Conservation (phyloP, 2,797 vertebrate species). For the Margarornis squamiger region DNA sequence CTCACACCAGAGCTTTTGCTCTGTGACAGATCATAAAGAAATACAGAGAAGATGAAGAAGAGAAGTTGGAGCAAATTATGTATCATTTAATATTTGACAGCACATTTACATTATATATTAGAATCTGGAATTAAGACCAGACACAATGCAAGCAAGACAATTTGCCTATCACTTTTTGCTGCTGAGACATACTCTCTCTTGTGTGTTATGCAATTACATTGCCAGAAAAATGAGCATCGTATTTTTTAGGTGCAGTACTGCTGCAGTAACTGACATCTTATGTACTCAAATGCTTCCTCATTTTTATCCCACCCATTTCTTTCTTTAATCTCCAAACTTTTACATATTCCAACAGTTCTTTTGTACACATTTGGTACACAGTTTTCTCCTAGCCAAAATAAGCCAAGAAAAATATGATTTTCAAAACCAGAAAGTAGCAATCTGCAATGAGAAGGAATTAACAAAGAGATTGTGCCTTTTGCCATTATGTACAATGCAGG, state of each 20-base stretch:
- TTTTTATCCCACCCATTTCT: not conserved
- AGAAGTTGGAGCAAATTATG: not conserved
- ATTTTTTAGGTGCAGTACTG: not conserved
- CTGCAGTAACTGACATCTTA: not conserved
- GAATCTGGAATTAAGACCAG: not conserved
- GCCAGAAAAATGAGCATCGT: not conserved
- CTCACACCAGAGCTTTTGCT: slow-evolving; percentile 80
- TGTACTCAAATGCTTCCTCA: not conserved
- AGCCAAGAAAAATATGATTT: not conserved
- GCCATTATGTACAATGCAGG: not conserved
- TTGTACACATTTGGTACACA: not conserved
- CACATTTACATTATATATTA: not conserved
- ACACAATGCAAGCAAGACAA: not conserved
- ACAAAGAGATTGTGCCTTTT: not conserved
- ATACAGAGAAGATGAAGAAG: not conserved
- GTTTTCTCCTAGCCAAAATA: not conserved
- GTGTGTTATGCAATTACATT: not conserved
- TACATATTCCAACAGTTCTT: not conserved
- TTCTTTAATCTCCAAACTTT: not conserved
- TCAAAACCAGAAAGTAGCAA: not conserved
- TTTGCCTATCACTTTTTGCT: not conserved
- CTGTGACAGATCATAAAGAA: slow-evolving; percentile 36
- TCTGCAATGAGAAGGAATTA: not conserved
- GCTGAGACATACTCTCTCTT: not conserved
- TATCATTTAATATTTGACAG: not conserved